Percentiles rank a stretch among this genome's conserved stretches.
Conservation (phyloP, 2,888 invertebrate genomes). For the Taphrorychus bicolor region DNA sequence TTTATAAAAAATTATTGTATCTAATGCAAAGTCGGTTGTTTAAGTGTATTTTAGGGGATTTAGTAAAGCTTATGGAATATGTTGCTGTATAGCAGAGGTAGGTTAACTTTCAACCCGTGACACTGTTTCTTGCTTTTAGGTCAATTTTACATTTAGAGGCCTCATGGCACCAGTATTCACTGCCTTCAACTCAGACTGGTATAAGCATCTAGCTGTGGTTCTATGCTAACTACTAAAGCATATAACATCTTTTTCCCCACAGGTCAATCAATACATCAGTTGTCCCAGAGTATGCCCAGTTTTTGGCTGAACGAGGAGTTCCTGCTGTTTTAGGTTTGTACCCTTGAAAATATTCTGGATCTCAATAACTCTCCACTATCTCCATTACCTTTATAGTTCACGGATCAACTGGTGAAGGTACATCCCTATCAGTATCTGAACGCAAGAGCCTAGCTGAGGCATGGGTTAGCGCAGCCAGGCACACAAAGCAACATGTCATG, state of each 20-base stretch:
- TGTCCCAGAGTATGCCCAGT: constrained; percentile 69
- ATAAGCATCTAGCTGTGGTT: no score
- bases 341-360: background rate
- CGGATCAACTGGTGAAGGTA: constrained; percentile 82
- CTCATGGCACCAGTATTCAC: constrained; percentile 77
- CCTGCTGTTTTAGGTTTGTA: constrained; percentile 71
- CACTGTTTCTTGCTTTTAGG: constrained; percentile 54
- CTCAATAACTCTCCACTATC: background rate
- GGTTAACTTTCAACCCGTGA: background rate
- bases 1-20: no score
- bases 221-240: no score
- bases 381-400: constrained; percentile 65
- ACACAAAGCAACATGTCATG: constrained; percentile 68
- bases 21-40: no score
- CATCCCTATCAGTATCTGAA: constrained; percentile 70
- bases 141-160: constrained; percentile 66
- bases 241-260: constrained; percentile 24
- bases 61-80: no score
- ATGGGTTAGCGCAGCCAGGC: constrained; percentile 67
- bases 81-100: background rate
- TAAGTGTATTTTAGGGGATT: no score
- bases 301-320: constrained; percentile 67
- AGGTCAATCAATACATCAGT: constrained; percentile 51
- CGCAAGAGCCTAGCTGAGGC: constrained; percentile 70
- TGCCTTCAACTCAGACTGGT: constrained; percentile 46